Base-by-base conservation (phyloP, 2,797 vertebrate genomes). In the Tympanoctomys barrerae region DNA sequence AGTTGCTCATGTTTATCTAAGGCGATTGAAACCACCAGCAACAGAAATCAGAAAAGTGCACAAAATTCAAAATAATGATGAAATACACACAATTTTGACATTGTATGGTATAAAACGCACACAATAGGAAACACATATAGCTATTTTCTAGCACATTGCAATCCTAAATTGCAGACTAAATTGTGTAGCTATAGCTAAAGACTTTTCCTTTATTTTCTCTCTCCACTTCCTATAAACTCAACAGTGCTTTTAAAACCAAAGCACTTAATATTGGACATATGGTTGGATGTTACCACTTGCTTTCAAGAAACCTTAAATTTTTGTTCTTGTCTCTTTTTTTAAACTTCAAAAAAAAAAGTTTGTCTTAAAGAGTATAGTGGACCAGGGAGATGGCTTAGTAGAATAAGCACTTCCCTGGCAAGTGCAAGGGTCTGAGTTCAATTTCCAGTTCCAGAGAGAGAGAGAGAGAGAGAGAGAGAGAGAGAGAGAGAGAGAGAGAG, bases 1-100 rank as follows among this genome's bases (percentile, higher is more conserved):
- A 89, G 24, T 79, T 33, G 91, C n/a, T 89, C 64, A 2, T 89
- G 13, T 82, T 84, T 94, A 92, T 33, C 42, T 85, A 75, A 91
- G 14, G n/a, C 59, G 42, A 78, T 19, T 70, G 10, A 79, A 86
- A n/a, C 68, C 79, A 96, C 49, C 22, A 57, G n/a, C 79, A 84
- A 90, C 19, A 92, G 73, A 92, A 92, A 81, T 31, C 42, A 88
- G 36, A 68, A 59, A 83, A 78, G 24, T 83, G 26, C n/a, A 61
- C 9, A 21, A 71, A 84, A 87, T 91, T 91, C 77, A 52, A 24
- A 92, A 5, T 21, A 86, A 39, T 26, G 31, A 83, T 16, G 22
- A 93, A 95, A 84, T 16, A 68, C 31, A 90, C 66, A 12, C 80
- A 86, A 94, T 62, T 66, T 13, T 77, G 36, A 2, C 2, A 42